phyloP scores from a whole-genome alignment of 2,113 vertebrate genomes.

The Sylvicapra grimmia region DNA sequence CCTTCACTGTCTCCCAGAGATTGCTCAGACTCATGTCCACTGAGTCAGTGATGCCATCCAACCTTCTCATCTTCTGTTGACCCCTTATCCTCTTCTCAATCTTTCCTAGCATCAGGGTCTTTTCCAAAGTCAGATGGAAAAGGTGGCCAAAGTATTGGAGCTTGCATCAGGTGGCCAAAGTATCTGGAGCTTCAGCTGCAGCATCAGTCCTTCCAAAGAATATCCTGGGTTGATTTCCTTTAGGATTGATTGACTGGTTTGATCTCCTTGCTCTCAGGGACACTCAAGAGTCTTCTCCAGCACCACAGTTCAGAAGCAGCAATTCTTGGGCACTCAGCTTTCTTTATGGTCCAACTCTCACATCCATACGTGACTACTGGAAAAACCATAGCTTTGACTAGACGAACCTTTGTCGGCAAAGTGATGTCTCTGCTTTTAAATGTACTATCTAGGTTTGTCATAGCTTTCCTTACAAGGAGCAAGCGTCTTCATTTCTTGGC shows the following conservation, averaged over 20 bases:
- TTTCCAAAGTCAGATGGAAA: not conserved
- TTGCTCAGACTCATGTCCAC: not conserved
- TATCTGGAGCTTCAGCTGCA: not conserved
- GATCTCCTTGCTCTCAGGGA: not conserved
- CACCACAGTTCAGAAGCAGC: not conserved
- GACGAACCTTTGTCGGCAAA: not conserved
- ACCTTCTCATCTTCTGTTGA: not conserved
- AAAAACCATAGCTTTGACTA: not conserved
- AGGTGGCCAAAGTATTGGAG: not conserved
- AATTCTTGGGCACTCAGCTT: not conserved
- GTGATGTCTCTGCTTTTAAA: not conserved
- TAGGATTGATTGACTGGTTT: not conserved
- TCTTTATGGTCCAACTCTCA: not conserved
- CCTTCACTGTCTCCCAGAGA: not conserved
- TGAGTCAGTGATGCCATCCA: not conserved
- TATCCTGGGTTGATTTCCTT: not conserved
- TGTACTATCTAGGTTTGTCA: not conserved
- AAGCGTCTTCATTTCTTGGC: not conserved
- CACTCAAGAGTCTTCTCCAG: not conserved
- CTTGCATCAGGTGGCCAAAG: not conserved
- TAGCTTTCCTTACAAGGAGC: not conserved
- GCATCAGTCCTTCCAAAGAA: not conserved
- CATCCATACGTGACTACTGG: not conserved
- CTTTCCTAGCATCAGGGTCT: not conserved
- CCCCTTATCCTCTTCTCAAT: not conserved